Base-by-base conservation (phyloP, 2,113 vertebrate species). In the Oreamnos americanus region DNA sequence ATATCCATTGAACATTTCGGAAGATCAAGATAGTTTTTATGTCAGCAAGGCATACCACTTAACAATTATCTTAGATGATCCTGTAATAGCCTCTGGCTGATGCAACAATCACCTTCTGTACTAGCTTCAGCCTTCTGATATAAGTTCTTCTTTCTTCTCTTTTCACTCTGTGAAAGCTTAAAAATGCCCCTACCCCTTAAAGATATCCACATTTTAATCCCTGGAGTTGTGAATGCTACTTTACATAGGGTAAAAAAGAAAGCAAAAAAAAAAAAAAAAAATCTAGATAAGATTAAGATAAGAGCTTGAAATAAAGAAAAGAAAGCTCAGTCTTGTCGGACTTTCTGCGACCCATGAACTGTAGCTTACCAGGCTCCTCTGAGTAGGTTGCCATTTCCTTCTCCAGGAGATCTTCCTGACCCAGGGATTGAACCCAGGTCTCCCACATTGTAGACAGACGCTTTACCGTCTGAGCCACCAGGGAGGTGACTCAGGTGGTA, bases 21-120 rank as follows among this genome's bases (percentile, higher is more conserved):
- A 53, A 91, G 43, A 76, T 97, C 58, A 86, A 64, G 49, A 51
- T 23, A 33, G 55, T 55, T 96, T 96, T 96, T 74, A 94, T 93
- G 88, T 82, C 60, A 92, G n/a, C 7, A 58, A 96, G n/a, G 6
- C 47, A n/a, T 33, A 36, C 7, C 9, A 1, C 36, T 87, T 82
- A 67, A 82, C 84, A 91, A 28, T 45, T 30, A 83, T 87, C 16
- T 60, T 33, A 58, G 60, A 49, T 67, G 39, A 60, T 95, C 12
- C 26, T 71, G 4, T 28, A 88, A 51, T 3, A 89, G 53, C 92
- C 53, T 84, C 1, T 45, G 28, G 45, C 53, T 67, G 1, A 89
- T 83, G 23, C 30, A 87, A 0, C 33, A 26, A 60, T 67, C 53
- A 78, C 47, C 82, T 93, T 78, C 33, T 89, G 1, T 58, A 15